Conservation (phyloP, 2,797 vertebrate genomes). For the Siniperca obscura region DNA sequence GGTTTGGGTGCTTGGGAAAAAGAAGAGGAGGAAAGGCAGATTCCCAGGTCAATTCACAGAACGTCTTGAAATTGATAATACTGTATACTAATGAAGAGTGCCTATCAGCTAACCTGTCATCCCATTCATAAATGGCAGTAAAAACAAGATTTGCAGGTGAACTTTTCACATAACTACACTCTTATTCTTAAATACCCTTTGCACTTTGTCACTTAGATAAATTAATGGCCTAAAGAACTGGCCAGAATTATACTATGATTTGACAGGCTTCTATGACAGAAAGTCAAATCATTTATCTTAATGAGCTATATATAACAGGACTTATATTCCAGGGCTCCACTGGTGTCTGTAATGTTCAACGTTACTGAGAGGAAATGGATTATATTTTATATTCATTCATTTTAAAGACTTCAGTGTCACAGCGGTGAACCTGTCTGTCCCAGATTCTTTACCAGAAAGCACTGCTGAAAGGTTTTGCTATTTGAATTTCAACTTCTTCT, state of each 20-base stretch:
- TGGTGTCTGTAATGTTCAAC: constrained; percentile 47
- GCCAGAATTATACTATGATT: constrained; percentile 65
- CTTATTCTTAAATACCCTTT: constrained; percentile 70
- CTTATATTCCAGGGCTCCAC: constrained; percentile 58
- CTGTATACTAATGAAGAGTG: constrained; percentile 62
- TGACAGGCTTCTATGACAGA: constrained; percentile 66
- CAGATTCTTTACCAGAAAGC: constrained; percentile 46
- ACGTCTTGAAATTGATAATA: constrained; percentile 63
- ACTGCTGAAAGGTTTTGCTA: constrained; percentile 28
- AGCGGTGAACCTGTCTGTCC: constrained; percentile 44
- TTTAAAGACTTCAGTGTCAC: constrained; percentile 57
- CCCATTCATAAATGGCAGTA: constrained; percentile 80
- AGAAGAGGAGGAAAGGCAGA: constrained; percentile 84
- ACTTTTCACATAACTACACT: constrained; percentile 70
- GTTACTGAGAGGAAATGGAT: constrained; percentile 64
- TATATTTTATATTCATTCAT: constrained; percentile 51
- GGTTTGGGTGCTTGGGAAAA: constrained; percentile 76
- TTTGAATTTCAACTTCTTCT: constrained; percentile 60
- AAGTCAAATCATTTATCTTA: constrained; percentile 75
- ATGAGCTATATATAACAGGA: constrained; percentile 68
- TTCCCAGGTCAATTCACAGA: constrained; percentile 78
- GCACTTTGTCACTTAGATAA: constrained; percentile 64
- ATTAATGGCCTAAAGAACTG: constrained; percentile 74
- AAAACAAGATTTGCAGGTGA: constrained; percentile 81
- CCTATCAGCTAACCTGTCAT: constrained; percentile 76